Conservation (phyloP, 2,888 invertebrate species). For the Cyclophora punctaria region DNA sequence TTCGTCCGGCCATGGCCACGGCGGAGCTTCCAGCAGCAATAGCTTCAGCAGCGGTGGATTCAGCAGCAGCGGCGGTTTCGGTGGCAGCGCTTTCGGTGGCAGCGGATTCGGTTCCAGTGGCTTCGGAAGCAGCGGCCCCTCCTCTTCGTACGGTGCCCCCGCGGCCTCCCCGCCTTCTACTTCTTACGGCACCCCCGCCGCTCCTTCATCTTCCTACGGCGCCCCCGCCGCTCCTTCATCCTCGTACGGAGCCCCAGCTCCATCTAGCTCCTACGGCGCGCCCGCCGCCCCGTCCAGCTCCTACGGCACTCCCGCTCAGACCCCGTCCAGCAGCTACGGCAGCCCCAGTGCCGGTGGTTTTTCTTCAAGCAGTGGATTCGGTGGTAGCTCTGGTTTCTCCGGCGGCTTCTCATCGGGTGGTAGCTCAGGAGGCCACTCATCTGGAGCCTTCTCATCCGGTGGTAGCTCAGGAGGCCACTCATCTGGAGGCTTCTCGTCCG, state of each 20-base stretch:
- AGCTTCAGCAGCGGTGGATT: constrained; percentile 33
- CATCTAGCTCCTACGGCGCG: constrained; percentile 43
- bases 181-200: constrained; percentile 39
- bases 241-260: constrained; percentile 36
- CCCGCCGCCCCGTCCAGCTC: constrained; percentile 29
- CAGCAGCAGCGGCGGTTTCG: constrained; percentile 27
- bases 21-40: constrained; percentile 28
- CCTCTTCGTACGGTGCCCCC: constrained; percentile 53
- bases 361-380: constrained; percentile 18
- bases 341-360: constrained; percentile 30
- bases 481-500: constrained; percentile 9
- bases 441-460: constrained; percentile 19
- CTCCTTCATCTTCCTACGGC: constrained; percentile 39
- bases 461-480: constrained; percentile 15
- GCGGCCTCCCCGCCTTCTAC: constrained; percentile 35
- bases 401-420: constrained; percentile 45
- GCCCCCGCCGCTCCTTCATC: constrained; percentile 31
- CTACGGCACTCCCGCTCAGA: constrained; percentile 30
- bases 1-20: constrained; percentile 26
- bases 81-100: constrained; percentile 32
- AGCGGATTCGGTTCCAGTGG: constrained; percentile 38
- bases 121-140: constrained; percentile 45
- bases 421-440: constrained; percentile 24
- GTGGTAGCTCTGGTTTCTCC: constrained; percentile 32
- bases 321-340: constrained; percentile 23